These are phyloP conservation scores for Rhynchomys soricoides DNA, from an alignment of 2,113 vertebrate species.

Conservation along the genomic window DNA sequence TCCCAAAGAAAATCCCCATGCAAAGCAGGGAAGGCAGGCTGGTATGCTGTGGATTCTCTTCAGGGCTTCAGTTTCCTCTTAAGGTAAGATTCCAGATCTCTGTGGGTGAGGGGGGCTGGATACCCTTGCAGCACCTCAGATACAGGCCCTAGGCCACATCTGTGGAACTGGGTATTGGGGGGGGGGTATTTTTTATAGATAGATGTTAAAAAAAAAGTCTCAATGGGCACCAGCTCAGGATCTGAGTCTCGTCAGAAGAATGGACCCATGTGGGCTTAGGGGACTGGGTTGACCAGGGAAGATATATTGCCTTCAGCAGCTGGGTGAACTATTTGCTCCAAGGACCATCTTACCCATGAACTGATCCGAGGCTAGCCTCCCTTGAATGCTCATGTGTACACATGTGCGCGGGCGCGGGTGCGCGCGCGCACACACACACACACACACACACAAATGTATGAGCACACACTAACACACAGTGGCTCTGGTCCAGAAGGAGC, in stretches of 20 bases:
- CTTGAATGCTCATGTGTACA: no score
- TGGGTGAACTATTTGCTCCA: background rate
- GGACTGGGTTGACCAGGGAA: background rate
- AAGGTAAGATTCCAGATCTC: background rate
- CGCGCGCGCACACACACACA: background rate
- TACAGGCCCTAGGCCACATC: background rate
- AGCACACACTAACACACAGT: background rate
- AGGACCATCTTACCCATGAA: background rate
- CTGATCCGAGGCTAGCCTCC: background rate
- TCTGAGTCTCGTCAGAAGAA: background rate
- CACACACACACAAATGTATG: background rate
- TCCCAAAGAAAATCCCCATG: background rate
- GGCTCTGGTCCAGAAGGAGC: background rate
- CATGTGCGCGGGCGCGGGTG: no score
- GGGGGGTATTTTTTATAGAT: background rate
- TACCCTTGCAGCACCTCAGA: background rate
- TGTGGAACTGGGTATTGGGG: background rate
- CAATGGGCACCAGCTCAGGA: background rate
- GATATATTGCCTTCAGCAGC: background rate
- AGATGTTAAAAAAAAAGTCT: no score
- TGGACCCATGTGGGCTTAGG: background rate
- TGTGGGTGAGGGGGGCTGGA: background rate
- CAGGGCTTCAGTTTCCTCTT: background rate
- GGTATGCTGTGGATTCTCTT: background rate
- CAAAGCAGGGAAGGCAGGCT: no score